Percentiles rank a stretch among this genome's conserved stretches.
Conservation (phyloP, 2,888 invertebrate species). For the Germaria angustata region DNA sequence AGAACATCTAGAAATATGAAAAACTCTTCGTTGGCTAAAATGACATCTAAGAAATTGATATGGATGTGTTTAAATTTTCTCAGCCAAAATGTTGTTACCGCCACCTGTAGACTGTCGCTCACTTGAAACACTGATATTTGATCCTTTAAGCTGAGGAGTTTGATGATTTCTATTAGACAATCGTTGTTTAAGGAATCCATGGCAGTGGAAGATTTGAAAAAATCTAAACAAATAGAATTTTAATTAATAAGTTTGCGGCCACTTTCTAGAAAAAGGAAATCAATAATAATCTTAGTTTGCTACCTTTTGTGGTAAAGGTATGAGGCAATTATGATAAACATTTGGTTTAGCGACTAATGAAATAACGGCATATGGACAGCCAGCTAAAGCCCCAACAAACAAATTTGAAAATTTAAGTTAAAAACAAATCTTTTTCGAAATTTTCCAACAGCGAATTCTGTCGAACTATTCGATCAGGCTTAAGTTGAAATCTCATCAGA, state of each 20-base stretch:
- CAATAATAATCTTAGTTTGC: slow-evolving; percentile 6
- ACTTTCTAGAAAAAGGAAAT: slow-evolving; percentile 6
- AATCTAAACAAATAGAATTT: neutral
- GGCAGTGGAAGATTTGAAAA: neutral
- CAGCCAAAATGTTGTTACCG: slow-evolving; percentile 30
- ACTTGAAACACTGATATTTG: slow-evolving; percentile 45
- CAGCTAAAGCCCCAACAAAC: too few relatives aligned
- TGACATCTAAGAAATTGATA: slow-evolving; percentile 29
- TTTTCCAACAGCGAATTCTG: too few relatives aligned
- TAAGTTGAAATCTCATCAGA: too few relatives aligned
- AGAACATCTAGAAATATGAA: slow-evolving; percentile 23
- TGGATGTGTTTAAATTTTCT: slow-evolving; percentile 23
- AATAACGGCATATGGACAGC: too few relatives aligned
- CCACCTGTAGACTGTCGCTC: neutral
- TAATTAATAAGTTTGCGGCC: neutral
- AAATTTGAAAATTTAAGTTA: too few relatives aligned
- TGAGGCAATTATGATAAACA: neutral
- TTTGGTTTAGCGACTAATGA: too few relatives aligned
- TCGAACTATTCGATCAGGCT: too few relatives aligned
- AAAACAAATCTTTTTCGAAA: neutral
- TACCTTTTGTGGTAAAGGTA: neutral
- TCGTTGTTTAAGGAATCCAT: slow-evolving; percentile 51
- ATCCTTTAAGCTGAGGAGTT: slow-evolving; percentile 39
- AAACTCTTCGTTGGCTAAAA: slow-evolving; percentile 14
- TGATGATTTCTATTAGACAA: slow-evolving; percentile 47